Evolutionary conservation across 2,113 vertebrate species (phyloP), one percentile per base, ranked within the genome.

Genomic region (Grammomys dolichurus): DNA sequence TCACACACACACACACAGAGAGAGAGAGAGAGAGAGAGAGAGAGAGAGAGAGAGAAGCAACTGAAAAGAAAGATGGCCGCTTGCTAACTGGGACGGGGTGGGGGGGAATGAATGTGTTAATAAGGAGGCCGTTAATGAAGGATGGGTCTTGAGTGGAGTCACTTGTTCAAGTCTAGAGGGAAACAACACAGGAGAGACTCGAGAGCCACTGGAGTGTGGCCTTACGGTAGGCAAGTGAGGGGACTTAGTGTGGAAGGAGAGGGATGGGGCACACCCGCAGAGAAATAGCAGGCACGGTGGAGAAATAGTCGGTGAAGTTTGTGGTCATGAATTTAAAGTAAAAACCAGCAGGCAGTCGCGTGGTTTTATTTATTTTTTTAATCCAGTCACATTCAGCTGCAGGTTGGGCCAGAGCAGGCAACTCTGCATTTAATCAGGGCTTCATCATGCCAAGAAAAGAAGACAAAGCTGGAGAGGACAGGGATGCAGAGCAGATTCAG

Each of bases 291-390:
- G 46, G 70, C 17, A 36, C 51, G n/a, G 12, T 5, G 51, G 76
- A 84, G 80, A 93, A 65, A 43, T 24, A 20, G 0, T 46, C 7
- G 3, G 14, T 48, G 58, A 89, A 69, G 17, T 67, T 73, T 40
- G 54, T 36, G 54, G 87, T 90, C 48, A 7, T 60, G 93, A 91
- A 86, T 86, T 92, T 81, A 80, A 73, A 93, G 70, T 56, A 46
- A 96, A 94, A 33, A 60, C 31, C 76, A 96, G 72, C 91, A 89
- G 78, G 77, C 75, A 95, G 51, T 33, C 9, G 20, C 67, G 22
- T 33, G 17, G 69, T 54, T 77, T 69, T 82, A 28, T 26, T 73
- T 82, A 60, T 26, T 70, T 87, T 63, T 63, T 33, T 10, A 86
- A 69, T 91, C 36, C 19, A 78, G 85, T 5, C 56, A 31, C 5